phyloP scores from a whole-genome alignment of 92 coral and sea anemone genomes.

The Epizoanthus illoricatus region DNA sequence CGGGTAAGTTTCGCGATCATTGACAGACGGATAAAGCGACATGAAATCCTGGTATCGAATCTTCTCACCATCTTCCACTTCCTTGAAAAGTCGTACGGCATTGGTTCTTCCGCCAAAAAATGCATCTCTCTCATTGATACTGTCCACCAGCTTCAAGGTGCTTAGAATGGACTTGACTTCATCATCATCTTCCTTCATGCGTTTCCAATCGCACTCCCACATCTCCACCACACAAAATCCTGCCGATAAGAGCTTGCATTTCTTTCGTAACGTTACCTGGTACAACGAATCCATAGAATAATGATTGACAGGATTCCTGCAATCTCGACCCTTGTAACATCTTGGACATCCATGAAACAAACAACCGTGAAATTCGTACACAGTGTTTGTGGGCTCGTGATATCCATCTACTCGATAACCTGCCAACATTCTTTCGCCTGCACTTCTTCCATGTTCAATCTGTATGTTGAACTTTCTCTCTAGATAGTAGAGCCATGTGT shows the following conservation, averaged over 20 bases:
- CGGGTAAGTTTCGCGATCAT: too few relatives aligned
- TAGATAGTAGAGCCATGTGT: too few relatives aligned
- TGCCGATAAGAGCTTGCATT: too few relatives aligned
- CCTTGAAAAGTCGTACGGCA: conserved; percentile 9
- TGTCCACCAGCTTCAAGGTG: background rate
- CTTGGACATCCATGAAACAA: conserved; percentile 10
- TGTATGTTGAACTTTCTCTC: background rate
- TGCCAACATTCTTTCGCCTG: background rate
- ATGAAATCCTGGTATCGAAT: too few relatives aligned
- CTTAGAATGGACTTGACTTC: background rate
- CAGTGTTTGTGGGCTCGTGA: background rate
- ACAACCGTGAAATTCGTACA: conserved; percentile 8
- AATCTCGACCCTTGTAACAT: background rate
- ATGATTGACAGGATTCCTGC: too few relatives aligned
- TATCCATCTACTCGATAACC: background rate
- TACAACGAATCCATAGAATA: background rate
- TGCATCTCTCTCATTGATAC: background rate
- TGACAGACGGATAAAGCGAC: too few relatives aligned
- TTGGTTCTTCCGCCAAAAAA: background rate
- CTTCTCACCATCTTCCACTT: too few relatives aligned
- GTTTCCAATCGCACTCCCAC: conserved; percentile 24
- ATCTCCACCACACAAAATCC: background rate
- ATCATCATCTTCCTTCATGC: background rate
- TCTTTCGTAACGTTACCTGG: background rate
- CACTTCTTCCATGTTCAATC: background rate